phyloP scores from a whole-genome alignment of 1,140 invertebrate genomes.

The Euschistus heros region DNA sequence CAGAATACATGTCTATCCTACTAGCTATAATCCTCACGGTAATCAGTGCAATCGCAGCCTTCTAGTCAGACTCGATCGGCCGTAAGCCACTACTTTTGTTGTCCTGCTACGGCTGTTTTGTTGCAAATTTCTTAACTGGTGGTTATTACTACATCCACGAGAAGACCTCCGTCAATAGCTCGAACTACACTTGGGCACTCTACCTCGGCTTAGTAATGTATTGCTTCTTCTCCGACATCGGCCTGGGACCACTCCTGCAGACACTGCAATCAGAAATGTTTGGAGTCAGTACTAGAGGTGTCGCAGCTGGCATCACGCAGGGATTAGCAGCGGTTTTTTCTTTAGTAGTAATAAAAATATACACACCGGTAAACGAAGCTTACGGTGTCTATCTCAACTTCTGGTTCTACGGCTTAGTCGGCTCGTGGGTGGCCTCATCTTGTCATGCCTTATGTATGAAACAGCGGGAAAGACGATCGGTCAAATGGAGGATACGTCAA shows the following conservation, averaged over 20 bases:
- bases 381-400: conserved; percentile 24
- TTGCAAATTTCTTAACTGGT: conserved; percentile 20
- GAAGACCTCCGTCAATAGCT: not conserved
- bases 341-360: conserved; percentile 25
- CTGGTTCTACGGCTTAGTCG: conserved; percentile 18
- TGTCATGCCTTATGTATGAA: conserved; percentile 20
- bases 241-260: conserved; percentile 26
- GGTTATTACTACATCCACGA: conserved; percentile 22
- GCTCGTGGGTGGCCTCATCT: conserved; percentile 16
- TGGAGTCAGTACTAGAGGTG: conserved; percentile 20
- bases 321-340: not conserved
- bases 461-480: conserved; percentile 25
- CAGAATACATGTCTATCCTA: conserved; percentile 28
- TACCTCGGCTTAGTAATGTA: not conserved
- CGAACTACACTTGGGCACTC: not conserved
- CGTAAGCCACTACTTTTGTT: conserved; percentile 34
- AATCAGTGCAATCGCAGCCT: conserved; percentile 36
- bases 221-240: conserved; percentile 21
- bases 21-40: conserved; percentile 32
- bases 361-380: conserved; percentile 17
- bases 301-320: not conserved
- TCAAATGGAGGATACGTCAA: conserved; percentile 21
- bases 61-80: conserved; percentile 38
- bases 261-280: conserved; percentile 30
- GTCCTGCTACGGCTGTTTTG: not conserved